phyloP scores from a whole-genome alignment of 2,113 vertebrate genomes.

The Clupea harengus region DNA sequence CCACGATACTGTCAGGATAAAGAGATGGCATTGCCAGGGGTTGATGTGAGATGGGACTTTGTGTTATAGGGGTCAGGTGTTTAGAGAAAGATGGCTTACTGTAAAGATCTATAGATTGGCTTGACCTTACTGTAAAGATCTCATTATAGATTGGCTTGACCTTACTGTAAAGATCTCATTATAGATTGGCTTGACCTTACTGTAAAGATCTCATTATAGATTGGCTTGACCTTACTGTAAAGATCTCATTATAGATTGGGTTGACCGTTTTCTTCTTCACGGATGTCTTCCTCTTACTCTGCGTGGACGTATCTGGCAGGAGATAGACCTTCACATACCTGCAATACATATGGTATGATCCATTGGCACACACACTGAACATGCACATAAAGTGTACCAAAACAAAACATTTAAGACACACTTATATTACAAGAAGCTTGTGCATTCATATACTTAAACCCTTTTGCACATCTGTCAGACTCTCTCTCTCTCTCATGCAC shows the following conservation, averaged over 20 bases:
- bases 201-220: no score
- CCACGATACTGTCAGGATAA: no score
- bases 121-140: no score
- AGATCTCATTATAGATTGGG: constrained; percentile 83
- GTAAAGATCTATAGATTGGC: constrained; percentile 79
- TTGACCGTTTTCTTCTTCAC: constrained; percentile 88
- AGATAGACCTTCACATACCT: constrained; percentile 94
- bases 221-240: constrained; percentile 61
- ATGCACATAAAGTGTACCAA: background rate
- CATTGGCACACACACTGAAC: background rate
- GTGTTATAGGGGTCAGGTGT: background rate
- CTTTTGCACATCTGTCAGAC: no score
- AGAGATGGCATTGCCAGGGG: no score
- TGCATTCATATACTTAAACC: background rate
- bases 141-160: no score
- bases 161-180: no score
- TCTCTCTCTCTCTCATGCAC: constrained; percentile 18
- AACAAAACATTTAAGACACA: background rate
- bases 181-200: no score
- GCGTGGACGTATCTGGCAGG: constrained; percentile 85
- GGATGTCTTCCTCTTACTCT: constrained; percentile 88
- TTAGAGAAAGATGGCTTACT: constrained; percentile 56
- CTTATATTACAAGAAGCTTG: background rate
- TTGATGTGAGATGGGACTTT: background rate
- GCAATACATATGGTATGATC: background rate